Evolutionary conservation across 2,888 invertebrate genomes (phyloP).

Genomic region (Drosophila silvestris): DNA sequence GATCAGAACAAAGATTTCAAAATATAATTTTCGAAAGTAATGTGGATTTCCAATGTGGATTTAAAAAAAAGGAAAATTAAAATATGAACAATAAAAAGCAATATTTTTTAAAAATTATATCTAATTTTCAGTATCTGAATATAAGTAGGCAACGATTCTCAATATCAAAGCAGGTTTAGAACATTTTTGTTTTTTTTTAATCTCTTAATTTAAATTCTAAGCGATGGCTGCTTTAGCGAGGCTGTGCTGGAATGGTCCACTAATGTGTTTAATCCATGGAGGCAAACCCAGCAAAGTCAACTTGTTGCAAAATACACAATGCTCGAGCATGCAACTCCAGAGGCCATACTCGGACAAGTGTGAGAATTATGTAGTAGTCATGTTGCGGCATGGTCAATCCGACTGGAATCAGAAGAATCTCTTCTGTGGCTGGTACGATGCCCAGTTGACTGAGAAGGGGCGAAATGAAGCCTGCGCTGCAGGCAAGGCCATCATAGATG

Average conservation of each 20-base stretch:
- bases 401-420: slow-evolving; percentile 91
- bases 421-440: slow-evolving; percentile 91
- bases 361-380: slow-evolving; percentile 88
- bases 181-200: no score
- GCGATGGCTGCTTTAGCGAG: slow-evolving; percentile 27
- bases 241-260: neutral
- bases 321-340: neutral
- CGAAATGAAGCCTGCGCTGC: slow-evolving; percentile 86
- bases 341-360: neutral
- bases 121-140: neutral
- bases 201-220: neutral
- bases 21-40: no score
- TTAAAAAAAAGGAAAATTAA: neutral
- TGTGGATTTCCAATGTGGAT: no score
- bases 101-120: neutral
- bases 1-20: neutral
- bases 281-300: no score
- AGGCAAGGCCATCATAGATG: slow-evolving; percentile 91
- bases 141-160: slow-evolving; percentile 1
- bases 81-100: neutral
- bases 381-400: slow-evolving; percentile 91
- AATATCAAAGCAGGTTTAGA: neutral
- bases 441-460: slow-evolving; percentile 89
- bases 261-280: neutral
- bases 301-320: no score